A percentile compares a stretch with the other conserved stretches of the same genome.
phyloP scores from a whole-genome alignment of 2,113 vertebrate genomes.

The Rhinolophus ferrumequinum region DNA sequence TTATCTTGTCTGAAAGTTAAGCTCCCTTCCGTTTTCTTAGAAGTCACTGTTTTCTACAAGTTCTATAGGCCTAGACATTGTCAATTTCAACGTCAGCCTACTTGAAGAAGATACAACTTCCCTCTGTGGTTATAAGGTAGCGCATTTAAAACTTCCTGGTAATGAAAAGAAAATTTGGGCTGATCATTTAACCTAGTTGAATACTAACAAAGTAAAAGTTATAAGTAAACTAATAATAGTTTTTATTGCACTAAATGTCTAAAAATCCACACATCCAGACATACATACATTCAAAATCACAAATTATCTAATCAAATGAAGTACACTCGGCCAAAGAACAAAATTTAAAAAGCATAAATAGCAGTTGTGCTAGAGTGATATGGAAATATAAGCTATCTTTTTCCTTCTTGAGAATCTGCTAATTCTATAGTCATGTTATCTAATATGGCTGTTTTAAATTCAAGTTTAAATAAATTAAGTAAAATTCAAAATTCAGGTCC shows the following conservation, averaged over 20 bases:
- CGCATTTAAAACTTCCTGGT: neutral
- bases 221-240: neutral
- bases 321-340: neutral
- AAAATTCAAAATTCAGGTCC: neutral
- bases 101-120: neutral
- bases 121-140: neutral
- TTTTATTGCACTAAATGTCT: neutral
- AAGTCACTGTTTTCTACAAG: neutral
- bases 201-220: neutral
- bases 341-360: neutral
- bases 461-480: slow-evolving; percentile 11
- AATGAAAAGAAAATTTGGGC: neutral
- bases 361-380: neutral
- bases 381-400: neutral
- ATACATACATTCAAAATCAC: neutral
- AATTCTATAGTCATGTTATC: neutral
- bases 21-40: neutral
- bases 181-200: neutral
- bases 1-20: neutral
- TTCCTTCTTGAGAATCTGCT: neutral
- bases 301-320: neutral
- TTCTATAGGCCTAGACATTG: neutral
- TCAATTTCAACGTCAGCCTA: neutral
- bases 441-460: neutral
- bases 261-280: neutral